A percentile compares a stretch with the other conserved stretches of the same genome.
Evolutionary conservation across 2,888 invertebrate genomes (phyloP).

Genomic region (Stratiomys singularior): DNA sequence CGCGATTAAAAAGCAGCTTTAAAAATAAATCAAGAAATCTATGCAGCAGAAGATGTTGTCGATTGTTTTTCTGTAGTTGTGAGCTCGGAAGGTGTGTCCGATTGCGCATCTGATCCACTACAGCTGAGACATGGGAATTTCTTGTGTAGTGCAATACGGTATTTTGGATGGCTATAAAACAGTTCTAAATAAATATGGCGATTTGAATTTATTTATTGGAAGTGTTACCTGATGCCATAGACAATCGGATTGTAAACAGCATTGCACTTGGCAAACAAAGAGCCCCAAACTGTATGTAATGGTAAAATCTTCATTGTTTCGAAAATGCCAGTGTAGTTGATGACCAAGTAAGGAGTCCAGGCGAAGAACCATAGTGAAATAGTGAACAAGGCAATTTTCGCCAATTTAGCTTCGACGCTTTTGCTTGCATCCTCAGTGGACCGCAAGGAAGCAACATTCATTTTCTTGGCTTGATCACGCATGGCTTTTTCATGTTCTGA

Average conservation of each 20-base stretch:
- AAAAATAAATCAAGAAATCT: not conserved
- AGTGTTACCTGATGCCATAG: constrained; percentile 70
- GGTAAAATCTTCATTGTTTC: constrained; percentile 62
- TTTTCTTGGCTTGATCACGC: constrained; percentile 70
- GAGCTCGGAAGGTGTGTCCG: constrained; percentile 12
- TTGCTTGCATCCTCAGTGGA: constrained; percentile 66
- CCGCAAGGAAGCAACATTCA: constrained; percentile 70
- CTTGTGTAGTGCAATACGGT: constrained; percentile 70
- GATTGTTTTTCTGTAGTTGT: constrained; percentile 41
- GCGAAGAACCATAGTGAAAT: constrained; percentile 72
- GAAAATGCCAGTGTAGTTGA: constrained; percentile 65
- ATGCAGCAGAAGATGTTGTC: not conserved
- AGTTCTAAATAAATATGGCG: not conserved
- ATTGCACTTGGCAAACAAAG: constrained; percentile 72
- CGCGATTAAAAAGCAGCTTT: not conserved
- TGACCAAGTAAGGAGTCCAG: constrained; percentile 70
- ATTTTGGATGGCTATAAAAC: constrained; percentile 69
- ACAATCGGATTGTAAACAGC: constrained; percentile 72
- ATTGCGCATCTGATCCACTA: constrained; percentile 56
- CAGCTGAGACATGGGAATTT: constrained; percentile 73
- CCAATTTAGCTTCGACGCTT: constrained; percentile 68
- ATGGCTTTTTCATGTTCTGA: constrained; percentile 68
- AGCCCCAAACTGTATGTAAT: constrained; percentile 66
- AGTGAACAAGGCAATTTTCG: constrained; percentile 71
- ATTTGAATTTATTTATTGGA: no score